phyloP scores from a whole-genome alignment of 2,888 invertebrate genomes.

The Neocrepidodera transversa region DNA sequence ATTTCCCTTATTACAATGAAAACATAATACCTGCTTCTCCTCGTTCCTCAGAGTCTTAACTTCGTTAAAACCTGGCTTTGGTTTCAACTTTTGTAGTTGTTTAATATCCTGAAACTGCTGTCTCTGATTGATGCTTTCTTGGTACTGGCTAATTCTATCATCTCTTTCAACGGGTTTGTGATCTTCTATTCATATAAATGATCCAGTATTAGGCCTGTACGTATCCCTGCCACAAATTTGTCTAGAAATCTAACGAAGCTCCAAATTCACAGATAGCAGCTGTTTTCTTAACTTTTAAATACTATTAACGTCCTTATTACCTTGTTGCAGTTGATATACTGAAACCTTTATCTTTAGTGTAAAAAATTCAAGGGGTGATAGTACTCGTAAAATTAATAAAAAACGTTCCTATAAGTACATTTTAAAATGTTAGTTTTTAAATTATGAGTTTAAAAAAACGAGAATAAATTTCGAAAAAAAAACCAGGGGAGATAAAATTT shows the following conservation, averaged over 20 bases:
- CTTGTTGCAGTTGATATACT: conserved; percentile 4
- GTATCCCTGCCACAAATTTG: conserved; percentile 8
- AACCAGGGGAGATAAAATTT: too few species aligned
- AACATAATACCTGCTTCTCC: conserved; percentile 3
- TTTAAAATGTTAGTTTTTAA: too few species aligned
- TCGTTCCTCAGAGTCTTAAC: too few species aligned
- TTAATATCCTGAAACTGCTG: too few species aligned
- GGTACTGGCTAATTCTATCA: conserved; percentile 5
- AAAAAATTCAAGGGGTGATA: too few species aligned
- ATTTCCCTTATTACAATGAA: conserved; percentile 14
- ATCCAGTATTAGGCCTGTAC: conserved; percentile 8
- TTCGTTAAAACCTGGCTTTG: too few species aligned
- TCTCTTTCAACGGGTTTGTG: background rate
- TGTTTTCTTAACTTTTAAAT: conserved; percentile 9
- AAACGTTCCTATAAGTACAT: too few species aligned
- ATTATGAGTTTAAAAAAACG: too few species aligned
- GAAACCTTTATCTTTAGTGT: conserved; percentile 7
- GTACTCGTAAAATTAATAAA: too few species aligned
- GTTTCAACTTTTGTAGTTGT: too few species aligned
- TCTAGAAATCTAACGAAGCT: conserved; percentile 5
- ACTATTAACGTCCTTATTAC: conserved; percentile 8
- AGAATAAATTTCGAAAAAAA: too few species aligned
- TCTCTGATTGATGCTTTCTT: conserved; percentile 7
- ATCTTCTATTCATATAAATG: conserved; percentile 3
- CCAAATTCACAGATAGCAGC: conserved; percentile 14